Percentiles rank a stretch among this genome's conserved stretches.
These are phyloP conservation scores for Tuberolachnus salignus DNA, from an alignment of 2,888 invertebrate genomes.

Conservation along the genomic window DNA sequence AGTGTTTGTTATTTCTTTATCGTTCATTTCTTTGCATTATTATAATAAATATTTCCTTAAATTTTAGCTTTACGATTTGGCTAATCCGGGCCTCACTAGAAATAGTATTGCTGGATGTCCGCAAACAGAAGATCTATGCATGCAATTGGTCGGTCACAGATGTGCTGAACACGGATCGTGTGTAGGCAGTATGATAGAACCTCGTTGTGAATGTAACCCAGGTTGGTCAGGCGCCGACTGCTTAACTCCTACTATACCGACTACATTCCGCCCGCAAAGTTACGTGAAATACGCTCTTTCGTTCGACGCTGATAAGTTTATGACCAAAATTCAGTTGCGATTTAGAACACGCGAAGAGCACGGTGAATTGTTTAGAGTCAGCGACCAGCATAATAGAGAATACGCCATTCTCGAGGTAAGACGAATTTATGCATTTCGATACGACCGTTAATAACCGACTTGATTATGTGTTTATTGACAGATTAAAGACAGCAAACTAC, in stretches of 20 bases:
- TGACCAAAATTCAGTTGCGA: constrained; percentile 88
- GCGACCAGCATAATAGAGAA: constrained; percentile 91
- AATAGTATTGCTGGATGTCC: constrained; percentile 90
- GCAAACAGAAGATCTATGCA: constrained; percentile 90
- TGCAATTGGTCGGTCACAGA: constrained; percentile 80
- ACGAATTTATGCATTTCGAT: too few relatives aligned
- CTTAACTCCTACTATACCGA: constrained; percentile 82
- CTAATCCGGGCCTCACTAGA: constrained; percentile 85
- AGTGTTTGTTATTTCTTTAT: neutral
- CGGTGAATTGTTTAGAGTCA: constrained; percentile 91
- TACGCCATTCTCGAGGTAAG: constrained; percentile 83
- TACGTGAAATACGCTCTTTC: constrained; percentile 96
- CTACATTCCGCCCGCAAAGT: constrained; percentile 90
- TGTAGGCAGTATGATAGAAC: constrained; percentile 86
- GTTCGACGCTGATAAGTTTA: constrained; percentile 90
- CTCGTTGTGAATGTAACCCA: constrained; percentile 91
- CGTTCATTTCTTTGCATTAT: constrained; percentile 4
- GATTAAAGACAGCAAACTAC: constrained; percentile 87
- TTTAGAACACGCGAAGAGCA: constrained; percentile 92
- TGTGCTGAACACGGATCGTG: constrained; percentile 90
- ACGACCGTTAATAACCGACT: neutral
- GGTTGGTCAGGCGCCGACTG: constrained; percentile 94
- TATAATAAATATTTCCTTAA: constrained; percentile 16
- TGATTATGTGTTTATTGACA: constrained; percentile 61
- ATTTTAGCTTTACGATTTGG: constrained; percentile 83